Evolutionary conservation across 2,797 vertebrate species (phyloP).

Genomic region (Gastrophryne carolinensis): DNA sequence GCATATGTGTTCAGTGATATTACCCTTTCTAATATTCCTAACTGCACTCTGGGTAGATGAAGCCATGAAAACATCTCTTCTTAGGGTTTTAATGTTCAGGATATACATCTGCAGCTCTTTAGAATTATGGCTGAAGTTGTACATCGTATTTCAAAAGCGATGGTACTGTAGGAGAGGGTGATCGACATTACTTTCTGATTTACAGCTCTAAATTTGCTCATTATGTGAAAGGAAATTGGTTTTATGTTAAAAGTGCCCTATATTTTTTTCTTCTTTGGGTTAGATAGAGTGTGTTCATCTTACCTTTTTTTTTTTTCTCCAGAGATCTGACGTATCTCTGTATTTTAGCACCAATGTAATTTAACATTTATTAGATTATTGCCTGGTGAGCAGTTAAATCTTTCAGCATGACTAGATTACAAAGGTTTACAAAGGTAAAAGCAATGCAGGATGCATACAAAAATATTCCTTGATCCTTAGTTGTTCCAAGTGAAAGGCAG

Average conservation of each 20-base stretch:
- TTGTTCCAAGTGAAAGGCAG: not conserved
- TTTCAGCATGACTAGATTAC: constrained; percentile 5
- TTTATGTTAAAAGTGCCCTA: constrained; percentile 16
- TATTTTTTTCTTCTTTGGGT: constrained; percentile 7
- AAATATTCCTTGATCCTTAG: not conserved
- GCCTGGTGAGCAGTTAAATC: constrained; percentile 1
- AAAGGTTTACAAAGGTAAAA: not conserved
- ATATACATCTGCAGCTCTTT: not conserved
- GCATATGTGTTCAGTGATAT: constrained; percentile 35
- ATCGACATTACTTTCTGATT: constrained; percentile 21
- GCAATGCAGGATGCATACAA: not conserved
- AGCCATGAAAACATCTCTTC: constrained; percentile 33
- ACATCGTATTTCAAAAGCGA: constrained; percentile 11
- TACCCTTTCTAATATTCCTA: constrained; percentile 32
- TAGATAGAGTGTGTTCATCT: not conserved
- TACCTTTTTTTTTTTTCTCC: not conserved
- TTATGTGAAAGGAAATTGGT: constrained; percentile 1
- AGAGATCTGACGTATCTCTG: not conserved
- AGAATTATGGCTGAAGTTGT: constrained; percentile 10
- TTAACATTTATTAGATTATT: constrained; percentile 20
- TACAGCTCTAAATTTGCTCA: constrained; percentile 5
- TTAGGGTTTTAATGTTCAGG: constrained; percentile 5
- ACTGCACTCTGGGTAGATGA: constrained; percentile 33
- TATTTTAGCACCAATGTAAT: constrained; percentile 8
- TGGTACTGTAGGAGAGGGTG: not conserved